These are phyloP conservation scores for Aldabrachelys gigantea DNA, from an alignment of 2,113 vertebrate species.

Conservation along the genomic window DNA sequence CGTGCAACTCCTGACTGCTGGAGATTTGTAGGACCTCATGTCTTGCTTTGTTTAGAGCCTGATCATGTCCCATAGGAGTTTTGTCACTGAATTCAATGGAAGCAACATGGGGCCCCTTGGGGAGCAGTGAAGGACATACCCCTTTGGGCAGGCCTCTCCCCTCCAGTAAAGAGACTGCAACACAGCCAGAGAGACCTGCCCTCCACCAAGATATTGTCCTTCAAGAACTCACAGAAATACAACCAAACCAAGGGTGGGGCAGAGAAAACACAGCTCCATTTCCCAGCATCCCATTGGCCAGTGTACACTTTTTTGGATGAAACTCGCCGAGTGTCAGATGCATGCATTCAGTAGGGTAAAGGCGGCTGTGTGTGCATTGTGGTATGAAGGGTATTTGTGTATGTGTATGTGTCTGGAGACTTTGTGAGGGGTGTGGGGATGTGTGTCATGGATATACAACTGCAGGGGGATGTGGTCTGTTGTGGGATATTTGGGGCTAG, in stretches of 20 bases:
- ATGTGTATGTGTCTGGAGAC: accelerated
- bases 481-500: not conserved
- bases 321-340: not conserved
- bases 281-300: accelerated
- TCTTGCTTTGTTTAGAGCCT: not conserved
- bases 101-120: not conserved
- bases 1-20: not conserved
- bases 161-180: not conserved
- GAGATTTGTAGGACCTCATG: no score
- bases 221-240: not conserved
- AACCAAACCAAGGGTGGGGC: not conserved
- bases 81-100: not conserved
- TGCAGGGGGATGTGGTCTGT: not conserved
- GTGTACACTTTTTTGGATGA: not conserved
- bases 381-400: not conserved
- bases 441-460: not conserved
- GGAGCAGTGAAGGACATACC: not conserved
- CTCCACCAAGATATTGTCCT: not conserved
- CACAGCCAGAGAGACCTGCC: not conserved
- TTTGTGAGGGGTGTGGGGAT: not conserved
- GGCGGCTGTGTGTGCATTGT: accelerated
- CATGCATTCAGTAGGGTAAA: not conserved
- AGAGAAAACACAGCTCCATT: not conserved
- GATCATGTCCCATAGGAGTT: not conserved
- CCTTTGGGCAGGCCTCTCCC: not conserved